Evolutionary conservation across 2,113 vertebrate species (phyloP), one percentile per base, ranked within the genome.

Genomic region (Emydura subglobosa): DNA sequence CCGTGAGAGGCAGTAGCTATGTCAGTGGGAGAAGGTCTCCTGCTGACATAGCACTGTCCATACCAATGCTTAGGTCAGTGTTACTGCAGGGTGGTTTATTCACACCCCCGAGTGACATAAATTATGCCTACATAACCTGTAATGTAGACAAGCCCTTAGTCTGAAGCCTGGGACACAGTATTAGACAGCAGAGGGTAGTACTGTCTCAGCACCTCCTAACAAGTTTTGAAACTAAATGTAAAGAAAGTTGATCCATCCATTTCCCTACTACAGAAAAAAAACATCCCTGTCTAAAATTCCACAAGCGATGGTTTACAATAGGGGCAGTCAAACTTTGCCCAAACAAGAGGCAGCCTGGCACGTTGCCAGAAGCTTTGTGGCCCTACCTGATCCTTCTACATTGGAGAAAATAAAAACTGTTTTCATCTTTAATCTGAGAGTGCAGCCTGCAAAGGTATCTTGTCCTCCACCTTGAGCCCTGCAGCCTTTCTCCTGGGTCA

Each of bases 131-230:
- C 19, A 22, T 72, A 22, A 72, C 17, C 65, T 72, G n/a, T 16
- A 7, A 25, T 47, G 42, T 78, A 47, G 74, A 47, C 4, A 16
- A 27, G 74, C 42, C 42, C 25, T 1, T 22, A n/a, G 34, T 72
- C n/a, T 72, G n/a, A 72, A 72, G 9, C 34, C 39, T 22, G 39
- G 8, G 21, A 39, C 19, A 22, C n/a, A 47, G 42, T 78, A 47
- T 27, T 27, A 78, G 44, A 44, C 50, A 91, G 44, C 78, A 91
- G 55, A 83, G 80, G 55, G 65, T 34, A 83, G 79, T 86, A 91
- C 34, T 82, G 34, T 80, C 54, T 76, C 5, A 79, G 21, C 42
- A 53, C 54, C 79, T 91, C 47, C 34, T 78, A 3, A 10, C 0
- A 24, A 27, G 12, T 42, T 78, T 78, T 78, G 42, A 47, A 47